Evolutionary conservation across 2,888 invertebrate species (phyloP), one percentile per base, ranked within the genome.

Genomic region (Aspidapion aeneum): DNA sequence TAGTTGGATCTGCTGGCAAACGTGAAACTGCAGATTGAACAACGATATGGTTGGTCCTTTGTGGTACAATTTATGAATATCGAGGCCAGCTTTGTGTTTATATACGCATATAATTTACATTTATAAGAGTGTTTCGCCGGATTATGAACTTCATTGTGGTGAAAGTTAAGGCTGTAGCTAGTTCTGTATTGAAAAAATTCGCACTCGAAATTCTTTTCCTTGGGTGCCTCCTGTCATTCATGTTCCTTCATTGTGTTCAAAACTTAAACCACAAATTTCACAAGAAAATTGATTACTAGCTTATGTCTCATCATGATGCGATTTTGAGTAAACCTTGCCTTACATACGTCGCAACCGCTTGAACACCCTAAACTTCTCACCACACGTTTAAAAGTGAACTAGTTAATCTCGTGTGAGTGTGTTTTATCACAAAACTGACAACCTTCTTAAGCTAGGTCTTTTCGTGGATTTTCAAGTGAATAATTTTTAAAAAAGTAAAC

Each of bases 151-250:
- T 35, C 35, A 35, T 12, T 35, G 3, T 35, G 3, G 35, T 35
- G 35, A 35, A 7, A 35, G 35, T 35, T 35, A 7, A 35, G 3
- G 35, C 35, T 35, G 35, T 35, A 35, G 35, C 12, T 35, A 12
- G 35, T 35, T 35, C n/a, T n/a, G n/a, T n/a, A n/a, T n/a, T 35
- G 5, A 35, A 35, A 35, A 35, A 7, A 7, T 35, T 35, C 12
- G 35, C 35, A 35, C 5, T 35, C 35, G 51, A 58, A 58, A 1
- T 49, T 49, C 21, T 58, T 58, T n/a, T n/a, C n/a, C n/a, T n/a
- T n/a, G n/a, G n/a, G n/a, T n/a, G n/a, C n/a, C n/a, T n/a, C n/a
- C n/a, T n/a, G n/a, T n/a, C n/a, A n/a, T n/a, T n/a, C n/a, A n/a
- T n/a, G n/a, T n/a, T n/a, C n/a, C n/a, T n/a, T n/a, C n/a, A n/a